A percentile compares a stretch with the other conserved stretches of the same genome.
phyloP scores from a whole-genome alignment of 2,888 invertebrate species.

The Lamellibrachia satsuma region DNA sequence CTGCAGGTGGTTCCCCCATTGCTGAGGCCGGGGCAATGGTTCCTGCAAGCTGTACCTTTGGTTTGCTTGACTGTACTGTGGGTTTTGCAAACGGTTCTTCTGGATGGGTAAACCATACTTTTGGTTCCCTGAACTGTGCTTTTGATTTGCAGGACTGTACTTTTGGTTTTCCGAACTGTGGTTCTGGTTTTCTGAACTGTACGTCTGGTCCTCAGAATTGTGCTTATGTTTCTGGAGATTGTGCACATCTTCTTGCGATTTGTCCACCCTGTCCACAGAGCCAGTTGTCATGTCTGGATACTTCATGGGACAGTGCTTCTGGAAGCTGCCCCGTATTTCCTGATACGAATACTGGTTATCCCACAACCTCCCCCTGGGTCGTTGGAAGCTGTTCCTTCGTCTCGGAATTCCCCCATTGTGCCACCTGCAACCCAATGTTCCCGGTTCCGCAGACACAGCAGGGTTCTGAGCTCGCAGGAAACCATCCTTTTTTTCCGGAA shows the following conservation, averaged over 20 bases:
- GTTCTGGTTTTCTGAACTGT: neutral
- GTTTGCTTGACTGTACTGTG: neutral
- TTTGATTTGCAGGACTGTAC: neutral
- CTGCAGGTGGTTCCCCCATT: neutral
- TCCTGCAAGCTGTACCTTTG: neutral
- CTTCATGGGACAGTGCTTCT: neutral
- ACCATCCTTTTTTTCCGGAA: neutral
- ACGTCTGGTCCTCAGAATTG: neutral
- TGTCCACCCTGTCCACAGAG: neutral
- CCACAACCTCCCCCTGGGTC: neutral
- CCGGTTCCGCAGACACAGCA: too few species aligned
- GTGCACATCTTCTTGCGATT: neutral
- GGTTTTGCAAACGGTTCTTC: neutral
- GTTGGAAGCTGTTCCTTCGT: neutral
- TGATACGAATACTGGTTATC: neutral
- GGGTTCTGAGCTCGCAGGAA: neutral
- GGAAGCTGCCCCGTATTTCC: neutral
- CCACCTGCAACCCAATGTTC: too few species aligned
- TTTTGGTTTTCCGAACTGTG: neutral
- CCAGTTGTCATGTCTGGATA: neutral
- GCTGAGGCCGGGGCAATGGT: neutral
- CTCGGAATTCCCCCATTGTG: neutral
- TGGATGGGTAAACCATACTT: neutral
- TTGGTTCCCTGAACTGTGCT: neutral
- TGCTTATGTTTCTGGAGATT: neutral